Base-by-base conservation (phyloP, 2,113 vertebrate species). In the Vicugna pacos region DNA sequence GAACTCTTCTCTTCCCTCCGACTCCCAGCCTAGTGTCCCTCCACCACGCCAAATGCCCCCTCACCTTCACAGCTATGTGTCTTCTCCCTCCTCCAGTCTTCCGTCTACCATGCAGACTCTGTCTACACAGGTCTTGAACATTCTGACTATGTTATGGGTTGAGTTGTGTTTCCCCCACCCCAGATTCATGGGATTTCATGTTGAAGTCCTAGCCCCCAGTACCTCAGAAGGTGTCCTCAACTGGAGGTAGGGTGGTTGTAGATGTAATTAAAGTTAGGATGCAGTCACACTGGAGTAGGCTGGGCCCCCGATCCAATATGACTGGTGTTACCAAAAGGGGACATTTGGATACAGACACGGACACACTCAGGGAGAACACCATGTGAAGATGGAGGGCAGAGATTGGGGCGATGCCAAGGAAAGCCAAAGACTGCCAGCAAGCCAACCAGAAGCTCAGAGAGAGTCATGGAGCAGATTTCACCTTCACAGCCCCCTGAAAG, bases 231-330 rank as follows among this genome's bases (percentile, higher is more conserved):
- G 6, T 72, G 73, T 81, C 73, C 56, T 86, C 7, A 19, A 75
- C 65, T 73, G 35, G 64, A 87, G 67, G 54, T 26, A 79, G 32
- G 28, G 22, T 88, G 28, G 15, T 26, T n/a, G 26, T 35, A 85
- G 54, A 72, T 50, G 32, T 58, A 60, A 91, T 42, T 48, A 46
- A 46, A 89, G 24, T 58, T 72, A 62, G 69, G 38, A 84, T 94
- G 69, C 30, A 2, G 58, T 93, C 90, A 79, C 56, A 6, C 5
- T 92, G 30, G n/a, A 81, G 52, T 13, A 70, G 30, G 54, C 30
- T 56, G 50, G 50, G 32, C 38, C 19, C 52, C 52, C 50, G 54
- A 64, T 50, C 35, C 42, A 80, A 3, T 42, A 79, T n/a, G 87
- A 42, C 69, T 87, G 46, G 60, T 93, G 10, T 73, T 35, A 46